Evolutionary conservation across 2,113 vertebrate genomes (phyloP).

Genomic region (Noturus placidus): DNA sequence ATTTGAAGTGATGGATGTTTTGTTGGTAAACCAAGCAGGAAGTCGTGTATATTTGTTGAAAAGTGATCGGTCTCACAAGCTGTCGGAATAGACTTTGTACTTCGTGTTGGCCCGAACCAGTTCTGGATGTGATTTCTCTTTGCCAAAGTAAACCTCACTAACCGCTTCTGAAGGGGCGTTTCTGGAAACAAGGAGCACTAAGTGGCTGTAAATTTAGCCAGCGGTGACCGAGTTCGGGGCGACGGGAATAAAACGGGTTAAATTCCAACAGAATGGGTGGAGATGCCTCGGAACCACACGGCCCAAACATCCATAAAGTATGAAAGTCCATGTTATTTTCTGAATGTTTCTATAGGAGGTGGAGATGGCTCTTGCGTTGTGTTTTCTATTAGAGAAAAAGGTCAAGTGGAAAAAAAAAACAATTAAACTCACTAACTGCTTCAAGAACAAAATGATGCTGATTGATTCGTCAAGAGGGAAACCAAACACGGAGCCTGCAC

Average conservation of each 20-base stretch:
- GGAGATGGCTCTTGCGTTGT: background rate
- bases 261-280: conserved; percentile 42
- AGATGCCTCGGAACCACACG: conserved; percentile 42
- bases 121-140: conserved; percentile 2
- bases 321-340: background rate
- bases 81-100: background rate
- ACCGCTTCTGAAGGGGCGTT: conserved; percentile 21
- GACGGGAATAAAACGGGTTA: conserved; percentile 33
- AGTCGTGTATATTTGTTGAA: background rate
- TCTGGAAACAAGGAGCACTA: background rate
- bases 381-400: conserved; percentile 18
- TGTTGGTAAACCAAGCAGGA: background rate
- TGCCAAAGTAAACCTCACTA: conserved; percentile 42
- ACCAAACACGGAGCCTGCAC: conserved; percentile 11
- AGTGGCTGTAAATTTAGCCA: conserved; percentile 22
- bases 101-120: background rate
- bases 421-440: background rate
- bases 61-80: background rate
- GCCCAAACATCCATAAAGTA: conserved; percentile 8
- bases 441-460: background rate
- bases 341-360: no score
- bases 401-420: conserved; percentile 35
- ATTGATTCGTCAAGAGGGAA: background rate
- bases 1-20: background rate
- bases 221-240: background rate